Conservation (phyloP, 2,113 vertebrate species). For the Nothocercus nigrocapillus region DNA sequence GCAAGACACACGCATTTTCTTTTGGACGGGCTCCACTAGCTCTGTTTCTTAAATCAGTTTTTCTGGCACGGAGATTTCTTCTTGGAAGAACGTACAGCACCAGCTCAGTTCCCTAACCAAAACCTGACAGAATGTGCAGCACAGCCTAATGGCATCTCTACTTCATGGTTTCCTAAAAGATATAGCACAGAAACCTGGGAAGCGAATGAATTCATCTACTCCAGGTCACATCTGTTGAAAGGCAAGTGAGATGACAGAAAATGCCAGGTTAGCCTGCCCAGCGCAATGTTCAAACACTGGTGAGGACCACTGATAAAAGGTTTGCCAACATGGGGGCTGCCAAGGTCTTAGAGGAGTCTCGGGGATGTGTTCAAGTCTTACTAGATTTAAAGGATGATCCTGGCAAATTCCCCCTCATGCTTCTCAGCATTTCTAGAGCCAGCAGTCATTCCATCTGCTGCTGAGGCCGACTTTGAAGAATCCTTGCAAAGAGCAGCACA, state of each 20-base stretch:
- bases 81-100: conserved; percentile 65
- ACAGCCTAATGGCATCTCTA: conserved; percentile 39
- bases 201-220: background rate
- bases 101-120: conserved; percentile 61
- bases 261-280: conserved; percentile 26
- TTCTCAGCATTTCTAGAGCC: conserved; percentile 67
- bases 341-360: conserved; percentile 71
- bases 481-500: conserved; percentile 64
- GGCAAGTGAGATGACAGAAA: background rate
- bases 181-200: conserved; percentile 7
- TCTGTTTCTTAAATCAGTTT: conserved; percentile 69
- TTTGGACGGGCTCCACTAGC: conserved; percentile 69
- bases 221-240: conserved; percentile 22
- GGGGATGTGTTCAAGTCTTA: conserved; percentile 65
- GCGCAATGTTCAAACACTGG: conserved; percentile 37
- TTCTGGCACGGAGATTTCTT: conserved; percentile 54
- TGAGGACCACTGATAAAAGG: conserved; percentile 62
- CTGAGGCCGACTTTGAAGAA: conserved; percentile 72
- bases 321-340: conserved; percentile 58
- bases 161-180: conserved; percentile 9
- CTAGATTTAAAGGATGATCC: conserved; percentile 73
- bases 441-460: conserved; percentile 71
- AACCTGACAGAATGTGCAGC: conserved; percentile 64
- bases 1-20: conserved; percentile 65
- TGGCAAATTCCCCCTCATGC: conserved; percentile 64